phyloP scores from a whole-genome alignment of 1,140 invertebrate species.

The Aplysia californica region DNA sequence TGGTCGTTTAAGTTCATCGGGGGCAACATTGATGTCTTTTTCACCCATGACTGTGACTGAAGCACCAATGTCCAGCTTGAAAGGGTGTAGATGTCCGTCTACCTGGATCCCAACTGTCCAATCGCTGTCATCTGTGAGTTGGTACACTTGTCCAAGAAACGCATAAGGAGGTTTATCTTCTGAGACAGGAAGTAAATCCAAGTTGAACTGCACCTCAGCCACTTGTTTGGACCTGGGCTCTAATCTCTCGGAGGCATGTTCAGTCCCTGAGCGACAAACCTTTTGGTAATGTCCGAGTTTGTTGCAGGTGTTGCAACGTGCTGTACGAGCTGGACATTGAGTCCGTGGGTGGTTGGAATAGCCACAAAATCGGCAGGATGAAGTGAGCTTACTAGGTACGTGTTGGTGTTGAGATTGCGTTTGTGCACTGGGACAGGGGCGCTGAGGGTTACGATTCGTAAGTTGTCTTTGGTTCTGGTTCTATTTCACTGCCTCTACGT shows the following conservation, averaged over 20 bases:
- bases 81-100: too few relatives aligned
- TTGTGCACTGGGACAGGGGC: too few relatives aligned
- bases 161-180: too few relatives aligned
- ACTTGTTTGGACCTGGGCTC: neutral
- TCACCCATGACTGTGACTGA: neutral
- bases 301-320: neutral
- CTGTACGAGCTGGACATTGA: neutral
- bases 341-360: neutral
- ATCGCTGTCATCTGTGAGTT: too few relatives aligned
- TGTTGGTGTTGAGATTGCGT: neutral
- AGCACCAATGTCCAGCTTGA: neutral
- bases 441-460: too few relatives aligned
- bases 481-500: neutral
- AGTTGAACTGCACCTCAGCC: neutral
- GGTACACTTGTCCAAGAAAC: neutral
- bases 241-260: neutral
- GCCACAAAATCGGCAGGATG: neutral
- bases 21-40: neutral
- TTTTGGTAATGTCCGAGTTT: conserved; percentile 3
- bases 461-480: neutral
- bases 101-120: too few relatives aligned
- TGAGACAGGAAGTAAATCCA: too few relatives aligned
- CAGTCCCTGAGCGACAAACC: neutral
- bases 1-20: neutral
- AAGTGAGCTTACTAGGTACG: neutral